Conservation (phyloP, 2,888 invertebrate genomes). For the Cataglyphis rosenhaueri region DNA sequence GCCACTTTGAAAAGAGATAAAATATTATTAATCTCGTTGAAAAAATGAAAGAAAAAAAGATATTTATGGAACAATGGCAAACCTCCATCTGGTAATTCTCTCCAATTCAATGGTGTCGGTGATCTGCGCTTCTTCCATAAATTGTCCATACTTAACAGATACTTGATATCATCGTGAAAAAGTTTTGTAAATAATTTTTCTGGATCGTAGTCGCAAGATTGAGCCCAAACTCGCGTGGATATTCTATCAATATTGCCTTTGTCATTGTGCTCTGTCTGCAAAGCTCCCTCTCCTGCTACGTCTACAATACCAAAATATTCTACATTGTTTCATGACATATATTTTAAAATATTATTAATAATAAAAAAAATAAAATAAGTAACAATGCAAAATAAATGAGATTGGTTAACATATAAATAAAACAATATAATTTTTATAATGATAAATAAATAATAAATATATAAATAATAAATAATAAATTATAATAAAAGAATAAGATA, state of each 20-base stretch:
- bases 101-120: conserved; percentile 93
- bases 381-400: not conserved
- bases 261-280: conserved; percentile 86
- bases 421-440: not conserved
- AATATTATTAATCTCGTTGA: not conserved
- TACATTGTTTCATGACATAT: not conserved
- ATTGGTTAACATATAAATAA: not conserved
- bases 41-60: not conserved
- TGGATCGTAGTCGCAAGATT: conserved; percentile 92
- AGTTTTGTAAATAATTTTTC: conserved; percentile 96
- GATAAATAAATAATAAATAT: conserved; percentile 1
- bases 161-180: conserved; percentile 97
- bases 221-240: conserved; percentile 96
- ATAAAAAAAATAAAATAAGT: not conserved
- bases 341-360: not conserved
- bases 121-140: conserved; percentile 96
- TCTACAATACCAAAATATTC: conserved; percentile 67
- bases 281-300: conserved; percentile 88
- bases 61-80: conserved; percentile 23
- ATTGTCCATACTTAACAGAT: conserved; percentile 97
- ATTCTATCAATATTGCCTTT: conserved; percentile 86
- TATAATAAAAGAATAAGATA: not conserved
- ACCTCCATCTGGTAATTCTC: conserved; percentile 86
- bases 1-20: conserved; percentile 78
- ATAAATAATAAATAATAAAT: conserved; percentile 7